Base-by-base conservation (phyloP, 2,113 vertebrate genomes). In the Neogobius melanostomus region DNA sequence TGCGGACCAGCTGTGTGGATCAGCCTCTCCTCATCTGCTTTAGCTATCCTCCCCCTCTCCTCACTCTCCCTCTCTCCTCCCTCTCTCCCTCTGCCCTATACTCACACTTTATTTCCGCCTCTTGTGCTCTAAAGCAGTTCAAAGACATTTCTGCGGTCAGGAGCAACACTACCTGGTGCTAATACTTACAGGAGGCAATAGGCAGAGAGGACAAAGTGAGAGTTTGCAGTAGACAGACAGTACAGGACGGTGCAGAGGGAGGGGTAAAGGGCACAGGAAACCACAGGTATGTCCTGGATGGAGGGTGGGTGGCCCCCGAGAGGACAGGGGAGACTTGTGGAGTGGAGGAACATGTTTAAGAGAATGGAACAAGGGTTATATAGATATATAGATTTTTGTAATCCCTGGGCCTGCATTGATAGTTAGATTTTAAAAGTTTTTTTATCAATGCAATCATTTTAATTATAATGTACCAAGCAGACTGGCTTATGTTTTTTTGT, bases 1-100 rank as follows among this genome's bases (percentile, higher is more conserved):
- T 95, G 95, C 90, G 74, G 85, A 81, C 92, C 95, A 95, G 94
- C 94, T 95, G 95, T 93, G 90, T 91, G 92, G 87, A 85, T 87
- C 85, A 84, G 76, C 80, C 76, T 85, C 82, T 85, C 81, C 88
- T 90, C 88, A 84, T 87, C 87, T 87, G 85, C 83, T 89, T 84
- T 86, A 86, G 85, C 77, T 86, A 88, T 89, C 83, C 77, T 72
- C 81, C 76, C 51, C 72, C 71, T 67, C 68, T 68, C 76, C 10
- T 47, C 7, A 36, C 83, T 76, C 70, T 81, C 76, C 68, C 57
- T 74, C 69, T 68, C 67, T 64, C 74, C 28, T 14, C 17, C 16
- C 52, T 53, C 68, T 79, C 66, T 51, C 44, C 76, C 65, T 64
- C 21, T 21, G 21, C 21, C 21, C 21, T 21, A 21, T 54, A 78